phyloP scores from a whole-genome alignment of 2,797 vertebrate species.

The Saxicola maurus region DNA sequence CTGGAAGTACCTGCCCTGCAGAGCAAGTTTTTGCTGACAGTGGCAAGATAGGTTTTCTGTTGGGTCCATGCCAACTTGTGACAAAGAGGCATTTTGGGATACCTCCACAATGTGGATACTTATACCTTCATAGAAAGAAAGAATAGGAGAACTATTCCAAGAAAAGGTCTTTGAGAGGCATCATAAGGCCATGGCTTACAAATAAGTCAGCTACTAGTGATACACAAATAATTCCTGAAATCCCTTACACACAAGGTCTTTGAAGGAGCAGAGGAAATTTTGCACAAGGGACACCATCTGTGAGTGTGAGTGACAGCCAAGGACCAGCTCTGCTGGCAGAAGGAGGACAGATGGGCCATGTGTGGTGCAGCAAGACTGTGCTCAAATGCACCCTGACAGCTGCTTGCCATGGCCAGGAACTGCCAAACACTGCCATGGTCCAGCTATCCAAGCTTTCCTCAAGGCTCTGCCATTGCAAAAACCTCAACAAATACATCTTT shows the following conservation, averaged over 20 bases:
- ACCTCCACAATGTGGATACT: background rate
- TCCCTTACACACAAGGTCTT: background rate
- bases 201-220: background rate
- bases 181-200: background rate
- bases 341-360: accelerated
- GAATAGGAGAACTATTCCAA: background rate
- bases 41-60: background rate
- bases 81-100: background rate
- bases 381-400: accelerated
- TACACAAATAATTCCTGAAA: background rate
- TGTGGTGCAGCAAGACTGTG: background rate
- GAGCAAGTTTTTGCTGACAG: background rate
- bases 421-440: background rate
- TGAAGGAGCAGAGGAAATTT: background rate
- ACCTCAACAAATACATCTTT: background rate
- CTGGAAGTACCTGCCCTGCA: background rate
- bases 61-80: background rate
- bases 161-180: background rate
- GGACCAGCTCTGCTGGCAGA: background rate
- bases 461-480: background rate
- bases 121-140: background rate
- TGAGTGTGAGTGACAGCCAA: background rate
- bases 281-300: background rate
- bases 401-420: background rate
- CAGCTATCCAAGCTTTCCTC: background rate